A percentile compares a stretch with the other conserved stretches of the same genome.
Evolutionary conservation across 92 coral and sea anemone species (phyloP).

Genomic region (Virgularia gustaviana): DNA sequence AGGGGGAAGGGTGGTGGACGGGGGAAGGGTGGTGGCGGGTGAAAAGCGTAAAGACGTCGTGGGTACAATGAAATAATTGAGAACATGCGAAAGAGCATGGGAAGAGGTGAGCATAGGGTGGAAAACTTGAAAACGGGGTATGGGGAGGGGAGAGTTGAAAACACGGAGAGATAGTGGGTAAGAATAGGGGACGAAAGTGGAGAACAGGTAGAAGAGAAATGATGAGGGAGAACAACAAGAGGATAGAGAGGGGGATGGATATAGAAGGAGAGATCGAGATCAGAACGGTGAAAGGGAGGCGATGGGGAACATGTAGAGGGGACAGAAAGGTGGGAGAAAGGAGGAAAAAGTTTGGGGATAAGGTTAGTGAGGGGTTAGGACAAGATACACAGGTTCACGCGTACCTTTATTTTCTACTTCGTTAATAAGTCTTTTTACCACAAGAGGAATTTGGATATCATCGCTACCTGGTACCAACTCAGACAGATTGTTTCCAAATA

Average conservation of each 20-base stretch:
- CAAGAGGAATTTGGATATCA: slow-evolving; percentile 65
- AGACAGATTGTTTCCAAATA: slow-evolving; percentile 78
- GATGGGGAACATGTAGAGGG: background rate
- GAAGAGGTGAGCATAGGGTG: too few relatives aligned
- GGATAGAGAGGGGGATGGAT: background rate
- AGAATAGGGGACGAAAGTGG: too few relatives aligned
- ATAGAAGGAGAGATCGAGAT: background rate
- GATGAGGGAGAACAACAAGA: background rate
- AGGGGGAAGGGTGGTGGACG: too few relatives aligned
- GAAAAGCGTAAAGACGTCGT: too few relatives aligned
- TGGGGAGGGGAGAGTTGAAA: too few relatives aligned
- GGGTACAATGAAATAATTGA: too few relatives aligned
- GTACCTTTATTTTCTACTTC: slow-evolving; percentile 89
- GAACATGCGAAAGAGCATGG: too few relatives aligned
- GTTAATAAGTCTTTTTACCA: slow-evolving; percentile 78
- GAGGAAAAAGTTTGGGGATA: background rate
- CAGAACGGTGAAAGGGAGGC: background rate
- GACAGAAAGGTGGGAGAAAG: background rate
- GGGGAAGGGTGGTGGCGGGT: too few relatives aligned
- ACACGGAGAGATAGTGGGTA: too few relatives aligned
- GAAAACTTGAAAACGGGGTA: too few relatives aligned
- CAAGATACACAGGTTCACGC: background rate
- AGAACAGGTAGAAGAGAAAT: background rate
- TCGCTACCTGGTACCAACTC: slow-evolving; percentile 73
- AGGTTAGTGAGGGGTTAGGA: background rate